phyloP scores from a whole-genome alignment of 2,888 invertebrate genomes.

The Muschampia plurimacula region DNA sequence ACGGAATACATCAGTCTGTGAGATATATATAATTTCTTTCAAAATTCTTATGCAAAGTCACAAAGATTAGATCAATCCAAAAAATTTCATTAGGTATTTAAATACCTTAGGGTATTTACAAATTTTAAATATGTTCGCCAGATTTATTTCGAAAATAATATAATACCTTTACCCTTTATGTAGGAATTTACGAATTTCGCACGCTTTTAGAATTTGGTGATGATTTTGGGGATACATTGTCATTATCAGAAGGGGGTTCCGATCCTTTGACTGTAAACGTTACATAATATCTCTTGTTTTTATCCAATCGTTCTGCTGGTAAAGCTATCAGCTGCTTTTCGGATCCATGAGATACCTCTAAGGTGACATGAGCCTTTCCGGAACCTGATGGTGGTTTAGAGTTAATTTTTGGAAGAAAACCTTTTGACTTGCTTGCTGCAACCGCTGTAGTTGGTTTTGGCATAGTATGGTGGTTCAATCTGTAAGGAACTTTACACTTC shows the following conservation, averaged over 20 bases:
- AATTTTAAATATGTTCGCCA: no score
- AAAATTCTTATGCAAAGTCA: no score
- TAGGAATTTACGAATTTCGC: conserved; percentile 59
- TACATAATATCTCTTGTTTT: conserved; percentile 96
- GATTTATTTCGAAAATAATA: no score
- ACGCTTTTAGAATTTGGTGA: conserved; percentile 68
- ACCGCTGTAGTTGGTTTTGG: conserved; percentile 89
- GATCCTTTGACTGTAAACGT: conserved; percentile 95
- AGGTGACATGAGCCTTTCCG: conserved; percentile 86
- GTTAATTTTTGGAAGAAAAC: conserved; percentile 90
- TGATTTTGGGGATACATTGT: conserved; percentile 72
- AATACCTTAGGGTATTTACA: no score
- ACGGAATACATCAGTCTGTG: no score
- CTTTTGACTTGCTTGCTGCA: conserved; percentile 71
- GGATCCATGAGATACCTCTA: conserved; percentile 94
- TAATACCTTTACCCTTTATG: no score
- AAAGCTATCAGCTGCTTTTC: conserved; percentile 95
- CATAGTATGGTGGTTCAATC: conserved; percentile 91
- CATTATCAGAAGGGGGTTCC: conserved; percentile 84
- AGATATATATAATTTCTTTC: no score
- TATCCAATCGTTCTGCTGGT: conserved; percentile 94
- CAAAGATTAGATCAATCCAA: no score
- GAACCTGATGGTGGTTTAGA: conserved; percentile 69
- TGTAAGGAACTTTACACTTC: conserved; percentile 87
- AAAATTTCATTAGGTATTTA: no score